A percentile compares a stretch with the other conserved stretches of the same genome.
phyloP scores from a whole-genome alignment of 2,888 invertebrate genomes.

The Chloromyia formosa region DNA sequence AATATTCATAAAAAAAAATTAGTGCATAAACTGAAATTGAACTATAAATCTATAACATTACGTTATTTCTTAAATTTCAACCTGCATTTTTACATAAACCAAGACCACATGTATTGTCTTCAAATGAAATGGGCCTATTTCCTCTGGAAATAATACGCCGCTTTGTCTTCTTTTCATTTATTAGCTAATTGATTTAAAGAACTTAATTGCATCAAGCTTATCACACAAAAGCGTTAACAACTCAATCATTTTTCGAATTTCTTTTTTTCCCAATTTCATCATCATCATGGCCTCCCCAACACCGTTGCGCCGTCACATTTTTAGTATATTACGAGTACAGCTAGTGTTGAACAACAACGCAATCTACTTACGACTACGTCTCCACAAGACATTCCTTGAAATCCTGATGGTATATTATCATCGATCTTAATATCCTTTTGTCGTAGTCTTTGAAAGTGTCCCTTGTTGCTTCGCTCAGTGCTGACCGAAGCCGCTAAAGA shows the following conservation, averaged over 20 bases:
- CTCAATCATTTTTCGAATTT: conserved; percentile 23
- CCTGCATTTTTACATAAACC: too few relatives aligned
- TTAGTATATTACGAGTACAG: conserved; percentile 3
- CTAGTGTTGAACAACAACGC: conserved; percentile 15
- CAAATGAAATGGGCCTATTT: too few relatives aligned
- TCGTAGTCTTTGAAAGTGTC: conserved; percentile 20
- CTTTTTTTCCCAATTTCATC: conserved; percentile 10
- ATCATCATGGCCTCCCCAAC: background rate
- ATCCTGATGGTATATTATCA: conserved; percentile 35
- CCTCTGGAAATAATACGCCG: background rate
- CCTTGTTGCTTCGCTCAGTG: conserved; percentile 29
- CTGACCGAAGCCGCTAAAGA: conserved; percentile 29
- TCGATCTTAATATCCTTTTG: conserved; percentile 40
- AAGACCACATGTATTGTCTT: too few relatives aligned
- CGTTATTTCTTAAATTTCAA: too few relatives aligned
- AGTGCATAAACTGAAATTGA: too few relatives aligned
- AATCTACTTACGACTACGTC: conserved; percentile 25
- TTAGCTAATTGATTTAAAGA: conserved; percentile 18
- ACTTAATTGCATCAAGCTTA: conserved; percentile 21
- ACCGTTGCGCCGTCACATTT: background rate
- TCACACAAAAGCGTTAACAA: background rate
- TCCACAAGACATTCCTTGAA: conserved; percentile 26
- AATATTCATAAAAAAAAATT: too few relatives aligned
- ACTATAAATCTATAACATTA: too few relatives aligned
- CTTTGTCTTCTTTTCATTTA: background rate